Base-by-base conservation (phyloP, 2,888 invertebrate genomes). In the Corbicula japonica region DNA sequence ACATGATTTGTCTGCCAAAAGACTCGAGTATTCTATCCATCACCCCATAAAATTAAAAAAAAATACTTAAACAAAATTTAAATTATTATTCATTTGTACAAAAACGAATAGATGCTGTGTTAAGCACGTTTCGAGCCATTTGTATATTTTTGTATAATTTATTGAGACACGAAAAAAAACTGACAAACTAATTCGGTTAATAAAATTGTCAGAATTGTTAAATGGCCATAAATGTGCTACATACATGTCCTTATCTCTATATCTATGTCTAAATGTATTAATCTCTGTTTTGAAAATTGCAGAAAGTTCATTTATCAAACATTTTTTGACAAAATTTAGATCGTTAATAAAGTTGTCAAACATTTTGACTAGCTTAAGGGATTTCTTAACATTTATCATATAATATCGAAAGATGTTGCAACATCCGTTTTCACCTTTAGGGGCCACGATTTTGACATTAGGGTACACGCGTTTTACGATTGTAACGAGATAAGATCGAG, bases 321-420 rank as follows among this genome's bases (percentile, higher is more conserved):
- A 32, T 32, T 8, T 50, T 48, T 52, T 35, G 34, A 65, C 52
- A 65, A 52, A 35, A 65, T 35, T 35, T 23, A 65, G 50, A 71
- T 61, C 41, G 41, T 52, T 68, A 73, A 66, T 73, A 73, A 73
- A 73, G 73, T 73, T 73, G 73, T 73, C 73, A 73, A 23, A 32
- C 48, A 63, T 32, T 48, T 10, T 60, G n/a, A 23, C 60, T 34
- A 46, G 70, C 65, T 70, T 60, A 50, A 52, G 61, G 61, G 71
- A 62, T 48, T 38, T 30, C 21, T 41, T 44, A 30, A 61, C 61
- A 52, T 71, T 71, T 61, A 61, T 71, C 71, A 50, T 38, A 21
- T 50, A 28, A 52, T 35, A 50, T 38, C 38, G 50, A 52, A n/a
- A 38, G 35, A 62, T 62, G 62, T 71, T 30, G 28, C 30, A 48